Evolutionary conservation across 1,140 invertebrate genomes (phyloP).

Genomic region (Colletes gigas): DNA sequence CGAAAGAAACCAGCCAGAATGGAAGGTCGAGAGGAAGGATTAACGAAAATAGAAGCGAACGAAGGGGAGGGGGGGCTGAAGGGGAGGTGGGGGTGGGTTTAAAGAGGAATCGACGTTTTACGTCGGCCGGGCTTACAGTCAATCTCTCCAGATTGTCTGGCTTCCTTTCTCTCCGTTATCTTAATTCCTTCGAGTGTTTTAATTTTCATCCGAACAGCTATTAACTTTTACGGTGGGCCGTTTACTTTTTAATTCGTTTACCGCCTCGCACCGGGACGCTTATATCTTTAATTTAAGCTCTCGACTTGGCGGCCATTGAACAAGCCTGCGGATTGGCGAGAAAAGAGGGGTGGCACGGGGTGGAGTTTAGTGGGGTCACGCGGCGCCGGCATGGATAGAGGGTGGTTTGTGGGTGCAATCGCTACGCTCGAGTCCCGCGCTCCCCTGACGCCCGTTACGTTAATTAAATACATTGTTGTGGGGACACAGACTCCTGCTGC

Average conservation of each 20-base stretch:
- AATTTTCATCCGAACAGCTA: constrained; percentile 80
- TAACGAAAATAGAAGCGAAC: too few relatives aligned
- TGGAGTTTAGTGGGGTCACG: constrained; percentile 64
- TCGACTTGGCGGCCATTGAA: constrained; percentile 73
- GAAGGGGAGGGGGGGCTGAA: neutral
- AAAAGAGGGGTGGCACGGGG: constrained; percentile 46
- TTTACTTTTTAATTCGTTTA: constrained; percentile 81
- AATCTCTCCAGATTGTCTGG: constrained; percentile 52
- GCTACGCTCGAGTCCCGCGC: constrained; percentile 68
- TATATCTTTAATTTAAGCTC: constrained; percentile 80
- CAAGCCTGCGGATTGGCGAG: constrained; percentile 64
- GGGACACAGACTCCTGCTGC: constrained; percentile 75
- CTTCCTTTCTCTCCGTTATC: constrained; percentile 63
- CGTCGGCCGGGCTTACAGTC: constrained; percentile 4
- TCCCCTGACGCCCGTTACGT: constrained; percentile 79
- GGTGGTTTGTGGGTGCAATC: constrained; percentile 76
- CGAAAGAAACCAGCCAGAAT: neutral
- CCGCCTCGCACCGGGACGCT: constrained; percentile 69
- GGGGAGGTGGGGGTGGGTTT: neutral
- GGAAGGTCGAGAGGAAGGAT: neutral
- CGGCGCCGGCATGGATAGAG: constrained; percentile 64
- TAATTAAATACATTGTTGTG: constrained; percentile 82
- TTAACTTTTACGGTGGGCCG: constrained; percentile 79
- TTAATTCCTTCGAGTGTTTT: constrained; percentile 77
- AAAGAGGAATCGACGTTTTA: constrained; percentile 37